Evolutionary conservation across 2,888 invertebrate genomes (phyloP), one percentile per base, ranked within the genome.

Genomic region (Cylloceria caligata): DNA sequence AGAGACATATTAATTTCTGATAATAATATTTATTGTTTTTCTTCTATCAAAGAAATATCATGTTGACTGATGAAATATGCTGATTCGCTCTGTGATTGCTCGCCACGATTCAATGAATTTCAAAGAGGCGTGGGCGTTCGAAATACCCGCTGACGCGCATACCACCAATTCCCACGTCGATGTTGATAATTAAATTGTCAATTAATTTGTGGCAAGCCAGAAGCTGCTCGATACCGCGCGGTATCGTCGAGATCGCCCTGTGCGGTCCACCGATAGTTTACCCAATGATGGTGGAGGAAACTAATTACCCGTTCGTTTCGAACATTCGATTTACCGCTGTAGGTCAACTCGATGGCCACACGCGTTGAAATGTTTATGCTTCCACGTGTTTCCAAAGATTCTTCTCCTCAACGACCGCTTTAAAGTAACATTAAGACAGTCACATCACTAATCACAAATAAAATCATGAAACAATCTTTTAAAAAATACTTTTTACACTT

Each of bases 111-210:
- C 60, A 60, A 60, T 60, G 60, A 60, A 60, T 60, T 60, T 34
- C 34, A 60, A 60, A 34, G 9, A 36, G 36, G 11, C 19, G 9
- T 3, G 60, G 36, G 57, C 55, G 71, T 45, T 42, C 39, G 52
- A 65, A 81, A 68, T 64, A 71, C 80, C 78, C 62, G 77, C 77
- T 65, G 81, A 78, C 77, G 71, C 74, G 79, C 75, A 72, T 39
- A 39, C 62, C 52, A 52, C 27, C 42, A 68, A 62, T 79, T 79
- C 79, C 82, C 79, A 82, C 75, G 67, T 75, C 79, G 83, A 69
- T 84, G 68, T 83, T 85, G 83, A 86, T 86, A 84, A 87, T 85
- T 82, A 84, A 87, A 86, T 86, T 83, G 81, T 85, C 82, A 83
- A 83, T 85, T 85, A 86, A 86, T 84, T 85, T 82, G 82, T 80